Evolutionary conservation across 2,797 vertebrate species (phyloP), one percentile per base, ranked within the genome.

Genomic region (Gorsachius magnificus): DNA sequence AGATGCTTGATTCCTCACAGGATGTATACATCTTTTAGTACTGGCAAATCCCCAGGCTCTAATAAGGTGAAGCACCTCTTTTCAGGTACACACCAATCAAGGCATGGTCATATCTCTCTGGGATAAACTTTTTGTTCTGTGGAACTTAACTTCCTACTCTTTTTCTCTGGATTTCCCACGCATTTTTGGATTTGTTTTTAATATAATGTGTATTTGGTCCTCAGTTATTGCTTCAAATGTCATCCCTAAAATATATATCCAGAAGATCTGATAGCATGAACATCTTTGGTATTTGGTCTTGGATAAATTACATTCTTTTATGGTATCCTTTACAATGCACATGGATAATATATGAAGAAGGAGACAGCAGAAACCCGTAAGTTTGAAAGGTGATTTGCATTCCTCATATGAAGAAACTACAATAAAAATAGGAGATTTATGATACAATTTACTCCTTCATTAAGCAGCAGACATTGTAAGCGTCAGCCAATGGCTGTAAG

Each of bases 361-460:
- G 43, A 92, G 61, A 68, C 11, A 58, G 57, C 53, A 94, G 84
- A 80, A 95, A 94, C 33, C 33, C 0, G 0, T 35, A 89, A 57
- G 74, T 70, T n/a, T 91, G 51, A 86, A 90, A 92, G 77, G 65
- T 77, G 65, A 93, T 95, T 95, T 95, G 38, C 46, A 89, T 65
- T 87, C 50, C 60, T 87, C 33, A 35, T 54, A 60, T 68, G 46
- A 89, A 90, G 45, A 71, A 93, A 87, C 3, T 3, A 83, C 88
- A 90, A 86, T 89, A 93, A 95, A 86, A 97, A 68, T 58, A 57
- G 48, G 56, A 94, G 85, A 96, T 95, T 95, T 96, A 95, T 93
- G 70, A 88, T 31, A 63, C 66, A 85, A 93, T 91, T 95, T 96
- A 85, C 76, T 91, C 83, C 95, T 89, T 95, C 57, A 61, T 95